Percentiles rank a stretch among this genome's conserved stretches.
Evolutionary conservation across 2,113 vertebrate genomes (phyloP).

Genomic region (Bothrops jararaca): DNA sequence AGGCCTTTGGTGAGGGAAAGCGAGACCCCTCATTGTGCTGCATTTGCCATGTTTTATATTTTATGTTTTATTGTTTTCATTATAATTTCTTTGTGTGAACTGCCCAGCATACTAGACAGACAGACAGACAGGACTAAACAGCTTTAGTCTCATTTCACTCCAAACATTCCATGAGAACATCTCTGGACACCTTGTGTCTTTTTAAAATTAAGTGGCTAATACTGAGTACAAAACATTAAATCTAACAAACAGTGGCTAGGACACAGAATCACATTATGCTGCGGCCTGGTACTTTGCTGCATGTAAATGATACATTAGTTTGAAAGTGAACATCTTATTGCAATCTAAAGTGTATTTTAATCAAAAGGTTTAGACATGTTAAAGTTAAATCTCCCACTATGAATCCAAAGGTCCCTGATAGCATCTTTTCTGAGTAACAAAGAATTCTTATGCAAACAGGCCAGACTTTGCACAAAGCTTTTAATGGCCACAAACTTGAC

Average conservation of each 20-base stretch:
- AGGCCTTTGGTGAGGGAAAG: neutral
- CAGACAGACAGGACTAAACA: neutral
- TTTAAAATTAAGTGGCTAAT: neutral
- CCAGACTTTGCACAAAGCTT: neutral
- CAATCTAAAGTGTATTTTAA: neutral
- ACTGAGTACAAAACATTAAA: slow-evolving; percentile 13
- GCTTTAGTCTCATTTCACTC: slow-evolving; percentile 48
- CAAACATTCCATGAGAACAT: slow-evolving; percentile 30
- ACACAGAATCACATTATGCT: neutral
- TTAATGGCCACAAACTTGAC: neutral
- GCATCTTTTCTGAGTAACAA: neutral
- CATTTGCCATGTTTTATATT: neutral
- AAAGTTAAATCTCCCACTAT: neutral
- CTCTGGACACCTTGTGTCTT: neutral
- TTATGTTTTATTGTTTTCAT: neutral
- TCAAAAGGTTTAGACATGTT: neutral
- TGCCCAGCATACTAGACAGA: neutral
- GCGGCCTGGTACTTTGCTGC: neutral
- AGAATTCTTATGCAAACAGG: neutral
- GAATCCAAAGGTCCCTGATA: neutral
- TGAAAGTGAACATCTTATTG: neutral
- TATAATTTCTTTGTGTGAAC: neutral
- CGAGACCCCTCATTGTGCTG: neutral
- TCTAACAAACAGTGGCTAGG: neutral
- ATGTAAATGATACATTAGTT: fast-evolving